Evolutionary conservation across 2,888 invertebrate species (phyloP).

Genomic region (Minunthozetes semirufus): DNA sequence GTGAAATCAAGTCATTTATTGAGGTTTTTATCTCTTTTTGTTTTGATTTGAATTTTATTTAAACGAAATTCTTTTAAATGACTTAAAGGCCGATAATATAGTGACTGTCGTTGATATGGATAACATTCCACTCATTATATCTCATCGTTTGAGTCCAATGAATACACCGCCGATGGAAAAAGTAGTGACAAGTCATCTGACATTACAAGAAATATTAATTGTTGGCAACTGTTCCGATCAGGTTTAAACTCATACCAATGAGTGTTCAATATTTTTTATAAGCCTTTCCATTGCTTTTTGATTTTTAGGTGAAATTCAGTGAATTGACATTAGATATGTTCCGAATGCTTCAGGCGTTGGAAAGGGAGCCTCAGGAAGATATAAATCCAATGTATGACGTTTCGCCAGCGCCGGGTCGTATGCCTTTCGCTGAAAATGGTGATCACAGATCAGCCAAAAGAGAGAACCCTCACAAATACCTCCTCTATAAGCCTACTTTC

Average conservation of each 20-base stretch:
- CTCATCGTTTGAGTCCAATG: constrained; percentile 74
- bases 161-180: constrained; percentile 82
- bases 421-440: constrained; percentile 54
- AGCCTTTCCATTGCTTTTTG: constrained; percentile 17
- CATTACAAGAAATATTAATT: constrained; percentile 85
- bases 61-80: not conserved
- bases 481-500: constrained; percentile 88
- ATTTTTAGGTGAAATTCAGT: constrained; percentile 73
- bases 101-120: constrained; percentile 82
- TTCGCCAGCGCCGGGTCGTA: constrained; percentile 62
- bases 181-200: constrained; percentile 73
- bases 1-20: constrained; percentile 89
- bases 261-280: not conserved
- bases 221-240: constrained; percentile 89
- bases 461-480: constrained; percentile 95
- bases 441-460: constrained; percentile 18
- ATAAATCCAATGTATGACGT: constrained; percentile 51
- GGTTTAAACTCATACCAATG: constrained; percentile 46
- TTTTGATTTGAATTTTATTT: not conserved
- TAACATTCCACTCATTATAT: constrained; percentile 70
- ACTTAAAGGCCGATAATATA: constrained; percentile 66
- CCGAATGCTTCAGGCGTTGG: constrained; percentile 88
- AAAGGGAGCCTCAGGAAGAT: constrained; percentile 64
- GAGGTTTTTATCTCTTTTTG: constrained; percentile 49
- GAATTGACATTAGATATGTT: constrained; percentile 97